A percentile compares a stretch with the other conserved stretches of the same genome.
Conservation (phyloP, 2,888 invertebrate genomes). For the Venustoraphidia nigricollis region DNA sequence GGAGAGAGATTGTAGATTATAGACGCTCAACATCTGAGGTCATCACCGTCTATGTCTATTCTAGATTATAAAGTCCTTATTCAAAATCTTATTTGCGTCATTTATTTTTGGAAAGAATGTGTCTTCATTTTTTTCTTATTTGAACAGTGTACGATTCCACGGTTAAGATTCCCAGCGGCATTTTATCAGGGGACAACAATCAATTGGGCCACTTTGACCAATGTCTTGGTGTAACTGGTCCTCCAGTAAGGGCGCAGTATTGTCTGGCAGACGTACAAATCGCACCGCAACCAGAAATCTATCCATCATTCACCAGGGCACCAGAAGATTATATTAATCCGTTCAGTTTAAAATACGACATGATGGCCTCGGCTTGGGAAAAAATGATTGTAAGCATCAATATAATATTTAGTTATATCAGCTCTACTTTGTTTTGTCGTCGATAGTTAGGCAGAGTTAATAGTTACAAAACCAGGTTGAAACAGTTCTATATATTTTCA, state of each 20-base stretch:
- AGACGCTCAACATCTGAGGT: too few species aligned
- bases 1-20: too few species aligned
- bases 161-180: constrained; percentile 8
- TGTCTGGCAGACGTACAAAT: constrained; percentile 19
- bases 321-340: constrained; percentile 1
- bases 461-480: too few species aligned
- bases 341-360: constrained; percentile 10
- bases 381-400: constrained; percentile 12
- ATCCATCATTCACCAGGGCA: constrained; percentile 7
- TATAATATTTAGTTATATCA: too few species aligned
- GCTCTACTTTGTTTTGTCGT: neutral
- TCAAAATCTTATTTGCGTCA: too few species aligned
- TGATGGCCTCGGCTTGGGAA: constrained; percentile 12
- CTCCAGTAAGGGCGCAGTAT: constrained; percentile 25
- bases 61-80: too few species aligned
- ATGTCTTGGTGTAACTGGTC: constrained; percentile 4
- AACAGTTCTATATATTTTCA: constrained; percentile 1
- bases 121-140: too few species aligned
- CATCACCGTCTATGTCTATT: too few species aligned
- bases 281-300: constrained; percentile 8
- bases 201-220: constrained; percentile 11
- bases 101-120: too few species aligned
- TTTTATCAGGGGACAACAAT: constrained; percentile 9
- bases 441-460: too few species aligned
- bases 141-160: constrained; percentile 11